Percentiles rank a stretch among this genome's conserved stretches.
Evolutionary conservation across 2,113 vertebrate species (phyloP).

Genomic region (Acrocephalus kingi): DNA sequence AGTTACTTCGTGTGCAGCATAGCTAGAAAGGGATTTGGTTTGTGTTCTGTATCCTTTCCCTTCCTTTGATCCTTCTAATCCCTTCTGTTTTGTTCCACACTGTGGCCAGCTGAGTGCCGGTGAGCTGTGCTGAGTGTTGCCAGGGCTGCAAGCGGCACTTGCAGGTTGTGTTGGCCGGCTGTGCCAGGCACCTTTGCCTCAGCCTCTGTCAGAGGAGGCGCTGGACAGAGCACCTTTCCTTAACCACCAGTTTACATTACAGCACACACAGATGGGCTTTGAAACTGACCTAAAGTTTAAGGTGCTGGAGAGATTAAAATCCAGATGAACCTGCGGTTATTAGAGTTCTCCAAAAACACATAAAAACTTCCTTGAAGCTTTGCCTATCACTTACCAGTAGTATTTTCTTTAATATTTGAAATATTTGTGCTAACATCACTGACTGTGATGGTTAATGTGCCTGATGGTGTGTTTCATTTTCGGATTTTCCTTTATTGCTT

Average conservation of each 20-base stretch:
- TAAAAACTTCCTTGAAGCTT: neutral
- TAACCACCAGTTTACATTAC: neutral
- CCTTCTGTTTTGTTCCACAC: neutral
- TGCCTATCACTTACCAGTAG: neutral
- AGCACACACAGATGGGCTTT: neutral
- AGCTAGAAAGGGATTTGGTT: neutral
- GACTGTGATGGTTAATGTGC: neutral
- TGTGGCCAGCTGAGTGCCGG: fast-evolving
- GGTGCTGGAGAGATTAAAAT: neutral
- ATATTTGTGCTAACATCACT: neutral
- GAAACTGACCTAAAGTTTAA: neutral
- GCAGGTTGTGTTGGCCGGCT: fast-evolving
- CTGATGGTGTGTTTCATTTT: neutral
- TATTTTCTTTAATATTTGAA: neutral
- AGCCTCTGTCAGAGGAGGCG: too few relatives aligned
- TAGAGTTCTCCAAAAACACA: neutral
- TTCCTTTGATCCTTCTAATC: neutral
- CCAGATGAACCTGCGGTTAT: neutral
- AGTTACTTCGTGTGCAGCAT: neutral
- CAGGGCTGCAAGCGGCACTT: neutral
- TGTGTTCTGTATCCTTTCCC: neutral
- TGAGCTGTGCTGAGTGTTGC: neutral
- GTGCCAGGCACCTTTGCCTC: neutral
- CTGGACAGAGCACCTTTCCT: neutral
- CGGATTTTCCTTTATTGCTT: neutral